Percentiles rank a stretch among this genome's conserved stretches.
These are phyloP conservation scores for Cynopterus sphinx DNA, from an alignment of 2,797 vertebrate species.

Conservation along the genomic window DNA sequence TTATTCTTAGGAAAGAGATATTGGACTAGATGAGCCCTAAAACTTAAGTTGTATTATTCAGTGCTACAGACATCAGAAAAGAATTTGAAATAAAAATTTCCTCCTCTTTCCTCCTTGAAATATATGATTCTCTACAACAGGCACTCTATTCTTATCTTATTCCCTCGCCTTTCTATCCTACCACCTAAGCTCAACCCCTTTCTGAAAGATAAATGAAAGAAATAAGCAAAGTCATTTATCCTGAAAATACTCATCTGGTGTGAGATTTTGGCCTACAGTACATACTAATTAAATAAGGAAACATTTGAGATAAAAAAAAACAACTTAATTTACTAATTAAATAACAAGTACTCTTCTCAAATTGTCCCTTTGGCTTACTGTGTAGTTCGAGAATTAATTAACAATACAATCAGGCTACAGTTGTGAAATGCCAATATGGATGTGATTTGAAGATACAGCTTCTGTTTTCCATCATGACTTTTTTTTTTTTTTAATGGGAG, in stretches of 20 bases:
- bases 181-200: constrained; percentile 13
- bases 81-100: neutral
- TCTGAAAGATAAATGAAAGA: constrained; percentile 76
- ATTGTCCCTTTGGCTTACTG: constrained; percentile 83
- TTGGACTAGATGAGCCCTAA: neutral
- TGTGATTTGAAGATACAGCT: constrained; percentile 79
- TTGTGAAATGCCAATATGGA: constrained; percentile 82
- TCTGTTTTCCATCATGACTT: constrained; percentile 77
- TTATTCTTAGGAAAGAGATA: neutral
- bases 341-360: constrained; percentile 81
- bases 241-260: constrained; percentile 79
- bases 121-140: neutral
- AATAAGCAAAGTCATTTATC: constrained; percentile 64
- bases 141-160: neutral
- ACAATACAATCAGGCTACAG: constrained; percentile 81
- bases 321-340: constrained; percentile 86
- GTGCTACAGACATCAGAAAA: neutral
- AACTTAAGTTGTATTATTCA: neutral
- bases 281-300: constrained; percentile 84
- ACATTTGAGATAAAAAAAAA: constrained; percentile 71
- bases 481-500: constrained; percentile 61
- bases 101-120: neutral
- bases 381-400: constrained; percentile 85
- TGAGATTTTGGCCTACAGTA: constrained; percentile 81
- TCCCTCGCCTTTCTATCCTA: neutral